Base-by-base conservation (phyloP, 2,888 invertebrate genomes). In the Tanypteryx hageni region DNA sequence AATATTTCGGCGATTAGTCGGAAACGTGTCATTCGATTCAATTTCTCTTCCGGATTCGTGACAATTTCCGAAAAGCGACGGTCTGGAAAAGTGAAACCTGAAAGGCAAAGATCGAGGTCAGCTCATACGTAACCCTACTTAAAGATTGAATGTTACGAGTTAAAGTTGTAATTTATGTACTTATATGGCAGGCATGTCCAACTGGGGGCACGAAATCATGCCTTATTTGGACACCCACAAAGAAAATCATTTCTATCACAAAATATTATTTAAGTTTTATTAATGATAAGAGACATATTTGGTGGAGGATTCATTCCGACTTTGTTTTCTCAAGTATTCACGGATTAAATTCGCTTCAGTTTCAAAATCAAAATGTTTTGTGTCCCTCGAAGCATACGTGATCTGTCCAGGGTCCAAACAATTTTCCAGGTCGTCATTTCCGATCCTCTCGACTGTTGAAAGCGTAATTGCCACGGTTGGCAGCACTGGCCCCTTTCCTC, bases 401-500 rank as follows among this genome's bases (percentile, higher is more conserved):
- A 44, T 44, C 44, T 5, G 44, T 44, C 44, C 44, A 44, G 44
- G 44, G 44, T 27, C 27, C 76, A 76, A 76, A 76, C 76, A 76
- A 27, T 76, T 76, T 76, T 14, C 89, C 64, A 89, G 44, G 18
- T 89, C 89, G 89, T 89, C 89, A 64, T 89, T 64, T n/a, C 64
- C 89, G 64, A 64, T 89, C n/a, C 31, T 64, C 16, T 13, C 56
- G 83, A 56, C 89, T 7, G 59, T 85, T 31, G 86, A 86, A 86
- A 86, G 61, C 31, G 64, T n/a, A 89, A 89, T 89, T 89, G 61
- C 89, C 44, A 68, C 89, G 18, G 89, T 89, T 89, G 89, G 89
- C 68, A 89, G 10, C 44, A 18, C 44, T 89, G 89, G 31, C 27
- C 13, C 59, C 56, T 14, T n/a, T 22, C 85, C 59, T 31, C 86